These are phyloP conservation scores for Phallusia fumigata DNA, from an alignment of 23 tunicate genomes.

Conservation along the genomic window DNA sequence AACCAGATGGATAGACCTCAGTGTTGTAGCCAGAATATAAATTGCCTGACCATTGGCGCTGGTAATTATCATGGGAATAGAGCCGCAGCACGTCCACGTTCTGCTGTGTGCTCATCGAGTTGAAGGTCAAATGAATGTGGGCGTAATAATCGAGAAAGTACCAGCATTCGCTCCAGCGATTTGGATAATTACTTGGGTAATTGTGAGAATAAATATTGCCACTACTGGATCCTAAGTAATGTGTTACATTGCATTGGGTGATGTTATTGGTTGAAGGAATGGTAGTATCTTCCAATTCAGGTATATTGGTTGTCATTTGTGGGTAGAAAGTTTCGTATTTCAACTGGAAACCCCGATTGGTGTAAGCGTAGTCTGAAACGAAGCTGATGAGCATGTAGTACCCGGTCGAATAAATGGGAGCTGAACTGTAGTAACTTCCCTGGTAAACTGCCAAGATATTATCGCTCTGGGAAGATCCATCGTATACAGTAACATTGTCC, in stretches of 20 bases:
- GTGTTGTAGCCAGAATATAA: not conserved
- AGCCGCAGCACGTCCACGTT: not conserved
- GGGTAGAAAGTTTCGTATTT: not conserved
- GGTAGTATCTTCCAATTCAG: not conserved
- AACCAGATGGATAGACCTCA: not conserved
- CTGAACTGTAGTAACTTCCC: not conserved
- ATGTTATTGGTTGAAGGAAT: not conserved
- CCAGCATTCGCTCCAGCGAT: not conserved
- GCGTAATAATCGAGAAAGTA: not conserved
- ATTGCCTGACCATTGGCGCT: not conserved
- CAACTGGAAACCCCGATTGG: not conserved
- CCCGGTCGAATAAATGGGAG: not conserved
- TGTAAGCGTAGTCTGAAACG: not conserved
- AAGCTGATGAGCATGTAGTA: not conserved
- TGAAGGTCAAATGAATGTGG: not conserved
- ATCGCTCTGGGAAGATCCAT: not conserved
- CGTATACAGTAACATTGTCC: not conserved
- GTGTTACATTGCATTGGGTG: not conserved
- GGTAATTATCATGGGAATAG: not conserved
- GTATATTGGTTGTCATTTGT: not conserved
- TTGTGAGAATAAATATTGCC: not conserved
- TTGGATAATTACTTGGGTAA: not conserved
- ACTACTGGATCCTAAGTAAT: not conserved
- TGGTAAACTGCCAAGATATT: not conserved
- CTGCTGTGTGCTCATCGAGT: not conserved